These are phyloP conservation scores for Scaptomyza reducta DNA, from an alignment of 2,888 invertebrate genomes.

Conservation along the genomic window DNA sequence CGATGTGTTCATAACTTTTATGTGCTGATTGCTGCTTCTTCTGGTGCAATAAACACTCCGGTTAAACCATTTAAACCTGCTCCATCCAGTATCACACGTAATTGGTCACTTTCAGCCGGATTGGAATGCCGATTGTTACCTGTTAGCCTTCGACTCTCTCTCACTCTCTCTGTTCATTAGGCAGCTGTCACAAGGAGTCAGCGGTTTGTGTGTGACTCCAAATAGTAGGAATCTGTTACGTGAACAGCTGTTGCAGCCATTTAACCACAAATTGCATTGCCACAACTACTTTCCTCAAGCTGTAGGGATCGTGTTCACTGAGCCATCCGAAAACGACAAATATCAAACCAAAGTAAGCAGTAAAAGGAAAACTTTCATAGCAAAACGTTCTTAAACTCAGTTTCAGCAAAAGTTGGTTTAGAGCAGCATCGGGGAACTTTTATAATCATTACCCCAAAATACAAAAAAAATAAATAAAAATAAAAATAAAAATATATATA, in stretches of 20 bases:
- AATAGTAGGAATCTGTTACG: slow-evolving; percentile 18
- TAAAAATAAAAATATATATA: too few species aligned
- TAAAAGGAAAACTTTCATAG: not conserved
- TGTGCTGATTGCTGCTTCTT: slow-evolving; percentile 42
- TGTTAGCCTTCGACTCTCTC: slow-evolving; percentile 4
- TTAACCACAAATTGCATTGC: slow-evolving; percentile 49
- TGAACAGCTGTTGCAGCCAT: slow-evolving; percentile 44
- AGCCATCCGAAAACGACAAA: slow-evolving; percentile 13
- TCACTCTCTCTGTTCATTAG: slow-evolving; percentile 35
- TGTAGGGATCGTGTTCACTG: slow-evolving; percentile 6
- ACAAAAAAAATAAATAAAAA: too few species aligned
- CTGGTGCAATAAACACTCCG: slow-evolving; percentile 44
- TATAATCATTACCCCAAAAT: too few species aligned
- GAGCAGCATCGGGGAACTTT: too few species aligned
- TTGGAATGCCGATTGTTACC: not conserved
- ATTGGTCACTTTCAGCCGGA: slow-evolving; percentile 3
- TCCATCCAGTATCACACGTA: slow-evolving; percentile 15
- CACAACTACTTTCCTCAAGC: slow-evolving; percentile 1
- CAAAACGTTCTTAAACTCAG: slow-evolving; percentile 3
- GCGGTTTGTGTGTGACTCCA: slow-evolving; percentile 21
- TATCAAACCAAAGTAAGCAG: slow-evolving; percentile 16
- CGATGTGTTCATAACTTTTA: slow-evolving; percentile 65
- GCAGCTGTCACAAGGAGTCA: slow-evolving; percentile 41
- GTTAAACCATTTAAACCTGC: slow-evolving; percentile 24
- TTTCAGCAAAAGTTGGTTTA: not conserved